These are phyloP conservation scores for Agapornis roseicollis DNA, from an alignment of 2,113 vertebrate species.

Conservation along the genomic window DNA sequence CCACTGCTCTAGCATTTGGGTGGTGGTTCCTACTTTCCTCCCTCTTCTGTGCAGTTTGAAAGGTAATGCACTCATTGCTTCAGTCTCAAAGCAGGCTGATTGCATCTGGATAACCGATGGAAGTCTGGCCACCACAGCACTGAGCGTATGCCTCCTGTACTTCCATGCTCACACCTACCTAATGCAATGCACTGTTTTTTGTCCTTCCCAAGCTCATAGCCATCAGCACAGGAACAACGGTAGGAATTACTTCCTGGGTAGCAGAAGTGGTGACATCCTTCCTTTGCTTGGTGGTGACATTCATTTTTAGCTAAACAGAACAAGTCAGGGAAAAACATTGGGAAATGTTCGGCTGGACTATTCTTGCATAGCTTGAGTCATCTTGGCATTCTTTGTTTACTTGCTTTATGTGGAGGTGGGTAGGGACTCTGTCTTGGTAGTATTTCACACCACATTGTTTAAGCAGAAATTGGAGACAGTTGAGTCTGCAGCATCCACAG, in stretches of 20 bases:
- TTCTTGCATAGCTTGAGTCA: not conserved
- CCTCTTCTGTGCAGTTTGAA: not conserved
- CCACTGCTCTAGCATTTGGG: not conserved
- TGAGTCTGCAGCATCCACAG: not conserved
- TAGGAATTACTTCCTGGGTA: slow-evolving; percentile 58
- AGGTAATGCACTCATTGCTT: not conserved
- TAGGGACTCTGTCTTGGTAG: not conserved
- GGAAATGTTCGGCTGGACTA: not conserved
- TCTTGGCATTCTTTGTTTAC: not conserved
- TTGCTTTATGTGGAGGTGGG: not conserved
- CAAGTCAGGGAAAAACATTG: not conserved
- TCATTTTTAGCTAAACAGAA: slow-evolving; percentile 72
- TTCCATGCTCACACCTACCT: slow-evolving; percentile 65
- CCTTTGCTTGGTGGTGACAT: slow-evolving; percentile 74
- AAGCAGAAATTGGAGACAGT: not conserved
- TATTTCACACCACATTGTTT: not conserved
- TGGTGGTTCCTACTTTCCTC: not conserved
- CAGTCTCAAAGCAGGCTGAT: not conserved
- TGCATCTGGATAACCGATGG: not conserved
- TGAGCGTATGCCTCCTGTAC: not conserved
- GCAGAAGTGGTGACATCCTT: slow-evolving; percentile 88
- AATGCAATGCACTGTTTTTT: slow-evolving; percentile 75
- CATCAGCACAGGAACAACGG: slow-evolving; percentile 81
- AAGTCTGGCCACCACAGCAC: not conserved
- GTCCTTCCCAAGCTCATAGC: slow-evolving; percentile 80